Percentiles rank a stretch among this genome's conserved stretches.
These are phyloP conservation scores for Apantesis nais DNA, from an alignment of 2,888 invertebrate genomes.

Conservation along the genomic window DNA sequence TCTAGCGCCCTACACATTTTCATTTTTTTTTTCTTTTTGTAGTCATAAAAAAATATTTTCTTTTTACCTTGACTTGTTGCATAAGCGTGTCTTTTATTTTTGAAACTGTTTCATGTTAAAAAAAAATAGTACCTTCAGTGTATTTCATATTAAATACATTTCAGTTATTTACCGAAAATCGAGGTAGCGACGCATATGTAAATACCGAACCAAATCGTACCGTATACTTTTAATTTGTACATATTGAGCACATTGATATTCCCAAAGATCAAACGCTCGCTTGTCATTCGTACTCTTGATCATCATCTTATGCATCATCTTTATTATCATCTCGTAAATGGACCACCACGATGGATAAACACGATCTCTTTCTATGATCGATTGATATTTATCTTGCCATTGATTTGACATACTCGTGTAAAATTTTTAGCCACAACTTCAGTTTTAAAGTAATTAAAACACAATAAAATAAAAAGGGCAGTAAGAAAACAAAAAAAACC, in stretches of 20 bases:
- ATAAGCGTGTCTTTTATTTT: no score
- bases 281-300: not conserved
- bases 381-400: not conserved
- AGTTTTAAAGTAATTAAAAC: not conserved
- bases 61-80: no score
- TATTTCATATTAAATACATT: constrained; percentile 1
- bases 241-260: constrained; percentile 1
- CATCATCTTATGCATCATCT: not conserved
- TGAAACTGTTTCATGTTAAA: no score
- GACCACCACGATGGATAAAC: not conserved
- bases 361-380: not conserved
- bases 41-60: no score
- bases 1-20: no score
- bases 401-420: not conserved
- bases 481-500: not conserved
- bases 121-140: not conserved
- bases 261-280: constrained; percentile 2
- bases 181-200: not conserved
- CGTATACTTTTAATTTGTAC: not conserved
- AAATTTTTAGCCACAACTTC: not conserved
- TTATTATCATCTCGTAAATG: not conserved
- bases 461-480: not conserved
- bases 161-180: not conserved
- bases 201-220: constrained; percentile 5
- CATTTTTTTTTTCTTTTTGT: no score